Evolutionary conservation across 2,113 vertebrate species (phyloP).

Genomic region (Hippocampus abdominalis): DNA sequence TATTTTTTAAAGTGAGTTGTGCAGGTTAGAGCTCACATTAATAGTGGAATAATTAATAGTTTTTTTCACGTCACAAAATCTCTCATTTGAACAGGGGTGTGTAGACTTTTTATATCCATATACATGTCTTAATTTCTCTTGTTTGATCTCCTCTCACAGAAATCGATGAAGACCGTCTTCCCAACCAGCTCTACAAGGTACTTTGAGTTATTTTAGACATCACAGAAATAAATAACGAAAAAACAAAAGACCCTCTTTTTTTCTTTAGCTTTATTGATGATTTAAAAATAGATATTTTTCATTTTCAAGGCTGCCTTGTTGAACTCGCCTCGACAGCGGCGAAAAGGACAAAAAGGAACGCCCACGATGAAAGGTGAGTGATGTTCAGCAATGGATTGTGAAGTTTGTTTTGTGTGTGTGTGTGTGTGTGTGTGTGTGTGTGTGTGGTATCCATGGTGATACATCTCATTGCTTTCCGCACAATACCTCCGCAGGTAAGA

Average conservation of each 20-base stretch:
- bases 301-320: conserved; percentile 79
- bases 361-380: conserved; percentile 88
- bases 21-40: too few relatives aligned
- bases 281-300: too few relatives aligned
- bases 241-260: background rate
- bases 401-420: background rate
- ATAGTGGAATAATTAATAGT: too few relatives aligned
- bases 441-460: background rate
- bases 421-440: background rate
- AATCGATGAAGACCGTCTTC: conserved; percentile 86
- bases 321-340: conserved; percentile 84
- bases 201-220: conserved; percentile 4
- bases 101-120: background rate
- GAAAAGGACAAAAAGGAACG: conserved; percentile 83
- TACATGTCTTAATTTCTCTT: background rate
- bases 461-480: background rate
- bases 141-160: conserved; percentile 64
- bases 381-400: background rate
- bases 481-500: background rate
- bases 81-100: too few relatives aligned
- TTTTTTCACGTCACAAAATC: too few relatives aligned
- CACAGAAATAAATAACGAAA: background rate
- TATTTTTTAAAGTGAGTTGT: too few relatives aligned
- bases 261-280: background rate
- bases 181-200: conserved; percentile 88